A percentile compares a stretch with the other conserved stretches of the same genome.
phyloP scores from a whole-genome alignment of 2,888 invertebrate species.

The Sarcophaga caerulescens region DNA sequence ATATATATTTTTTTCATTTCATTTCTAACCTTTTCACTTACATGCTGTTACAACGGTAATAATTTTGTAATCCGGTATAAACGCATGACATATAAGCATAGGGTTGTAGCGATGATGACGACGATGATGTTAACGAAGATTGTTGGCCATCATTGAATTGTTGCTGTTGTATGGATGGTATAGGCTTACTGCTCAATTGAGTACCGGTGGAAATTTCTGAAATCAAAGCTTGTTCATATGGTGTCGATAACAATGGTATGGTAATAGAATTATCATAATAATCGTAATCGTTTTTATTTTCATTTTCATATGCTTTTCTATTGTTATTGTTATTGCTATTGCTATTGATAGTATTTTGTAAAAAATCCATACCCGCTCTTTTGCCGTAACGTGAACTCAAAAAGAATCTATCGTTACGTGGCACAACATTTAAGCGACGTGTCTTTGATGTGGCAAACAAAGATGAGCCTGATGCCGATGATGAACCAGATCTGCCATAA shows the following conservation, averaged over 20 bases:
- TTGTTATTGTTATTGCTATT: slow-evolving; percentile 73
- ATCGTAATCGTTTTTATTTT: slow-evolving; percentile 29
- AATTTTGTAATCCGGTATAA: slow-evolving; percentile 82
- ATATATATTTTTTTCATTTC: slow-evolving; percentile 20
- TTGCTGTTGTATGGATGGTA: slow-evolving; percentile 16
- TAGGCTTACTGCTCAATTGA: slow-evolving; percentile 63
- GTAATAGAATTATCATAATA: slow-evolving; percentile 48
- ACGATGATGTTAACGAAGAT: slow-evolving; percentile 15
- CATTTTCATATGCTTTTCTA: slow-evolving; percentile 64
- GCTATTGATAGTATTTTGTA: slow-evolving; percentile 25
- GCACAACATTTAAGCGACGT: slow-evolving; percentile 78
- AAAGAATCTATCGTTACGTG: slow-evolving; percentile 81
- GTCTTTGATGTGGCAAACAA: slow-evolving; percentile 75
- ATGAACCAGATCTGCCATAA: slow-evolving; percentile 79
- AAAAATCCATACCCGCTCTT: slow-evolving; percentile 72
- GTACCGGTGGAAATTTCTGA: slow-evolving; percentile 66
- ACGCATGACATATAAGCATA: slow-evolving; percentile 79
- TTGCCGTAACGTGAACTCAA: slow-evolving; percentile 81
- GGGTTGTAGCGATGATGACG: slow-evolving; percentile 70
- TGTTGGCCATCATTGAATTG: slow-evolving; percentile 39
- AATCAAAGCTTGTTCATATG: slow-evolving; percentile 67
- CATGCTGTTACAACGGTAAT: slow-evolving; percentile 82
- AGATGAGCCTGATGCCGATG: slow-evolving; percentile 52
- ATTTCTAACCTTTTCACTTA: slow-evolving; percentile 75
- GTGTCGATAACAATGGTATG: slow-evolving; percentile 58